A percentile compares a stretch with the other conserved stretches of the same genome.
Evolutionary conservation across 2,113 vertebrate genomes (phyloP).

Genomic region (Hippocampus abdominalis): DNA sequence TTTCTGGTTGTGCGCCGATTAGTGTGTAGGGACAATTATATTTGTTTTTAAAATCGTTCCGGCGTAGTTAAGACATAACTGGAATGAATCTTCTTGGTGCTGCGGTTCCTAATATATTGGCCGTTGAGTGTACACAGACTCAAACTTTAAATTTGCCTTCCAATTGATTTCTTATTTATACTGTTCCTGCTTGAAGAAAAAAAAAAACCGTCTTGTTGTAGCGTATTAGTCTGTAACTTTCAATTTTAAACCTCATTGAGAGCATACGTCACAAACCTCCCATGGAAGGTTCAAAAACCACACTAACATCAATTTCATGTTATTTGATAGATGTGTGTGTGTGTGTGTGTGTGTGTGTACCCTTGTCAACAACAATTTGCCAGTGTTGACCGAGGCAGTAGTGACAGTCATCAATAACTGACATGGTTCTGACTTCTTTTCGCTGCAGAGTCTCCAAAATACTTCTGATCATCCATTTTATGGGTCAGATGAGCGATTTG

Average conservation of each 20-base stretch:
- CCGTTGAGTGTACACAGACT: too few relatives aligned
- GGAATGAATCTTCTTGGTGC: too few relatives aligned
- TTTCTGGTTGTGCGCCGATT: too few relatives aligned
- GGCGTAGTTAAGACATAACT: too few relatives aligned
- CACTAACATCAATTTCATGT: neutral
- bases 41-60: too few relatives aligned
- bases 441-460: neutral
- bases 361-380: neutral
- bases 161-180: too few relatives aligned
- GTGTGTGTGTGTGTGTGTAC: too few relatives aligned
- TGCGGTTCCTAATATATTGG: too few relatives aligned
- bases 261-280: neutral
- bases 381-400: neutral
- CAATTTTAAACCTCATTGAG: neutral
- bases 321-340: neutral
- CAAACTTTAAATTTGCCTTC: too few relatives aligned
- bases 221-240: neutral
- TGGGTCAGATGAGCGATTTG: neutral
- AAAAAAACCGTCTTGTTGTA: too few relatives aligned
- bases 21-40: too few relatives aligned
- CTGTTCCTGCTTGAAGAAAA: too few relatives aligned
- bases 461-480: neutral
- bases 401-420: neutral
- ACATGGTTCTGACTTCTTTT: neutral
- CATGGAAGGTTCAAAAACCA: neutral